Percentiles rank a stretch among this genome's conserved stretches.
These are phyloP conservation scores for Leptopilina syphax DNA, from an alignment of 2,888 invertebrate genomes.

Conservation along the genomic window DNA sequence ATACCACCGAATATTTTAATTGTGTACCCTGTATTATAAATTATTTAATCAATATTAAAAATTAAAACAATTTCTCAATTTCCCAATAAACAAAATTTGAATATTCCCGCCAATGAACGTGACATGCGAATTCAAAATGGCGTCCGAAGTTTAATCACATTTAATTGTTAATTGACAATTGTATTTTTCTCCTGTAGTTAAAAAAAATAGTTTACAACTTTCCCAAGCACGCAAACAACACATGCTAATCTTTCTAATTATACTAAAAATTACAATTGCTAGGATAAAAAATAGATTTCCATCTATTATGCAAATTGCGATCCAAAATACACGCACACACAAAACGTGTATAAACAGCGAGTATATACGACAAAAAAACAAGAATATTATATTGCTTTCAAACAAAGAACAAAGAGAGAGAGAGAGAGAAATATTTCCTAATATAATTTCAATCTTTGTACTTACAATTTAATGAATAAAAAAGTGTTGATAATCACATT, in stretches of 20 bases:
- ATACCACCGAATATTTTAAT: no score
- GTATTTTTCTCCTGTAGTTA: not conserved
- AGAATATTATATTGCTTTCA: not conserved
- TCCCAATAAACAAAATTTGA: not conserved
- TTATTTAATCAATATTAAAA: no score
- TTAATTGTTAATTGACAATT: not conserved
- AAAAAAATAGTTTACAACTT: slow-evolving; percentile 1
- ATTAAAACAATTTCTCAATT: no score
- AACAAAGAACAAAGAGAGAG: slow-evolving; percentile 4
- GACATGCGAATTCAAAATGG: slow-evolving; percentile 1
- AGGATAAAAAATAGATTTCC: slow-evolving; percentile 21
- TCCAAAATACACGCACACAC: not conserved
- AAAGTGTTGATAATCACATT: not conserved
- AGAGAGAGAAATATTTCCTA: not conserved
- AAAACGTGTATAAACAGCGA: slow-evolving; percentile 8
- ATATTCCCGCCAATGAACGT: slow-evolving; percentile 4
- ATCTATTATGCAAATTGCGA: not conserved
- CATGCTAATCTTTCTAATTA: not conserved
- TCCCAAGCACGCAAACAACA: not conserved
- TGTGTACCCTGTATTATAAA: no score
- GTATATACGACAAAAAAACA: not conserved
- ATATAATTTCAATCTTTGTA: not conserved
- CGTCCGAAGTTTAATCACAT: not conserved
- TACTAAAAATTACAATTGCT: slow-evolving; percentile 11
- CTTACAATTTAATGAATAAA: not conserved